A percentile compares a stretch with the other conserved stretches of the same genome.
These are phyloP conservation scores for Panagrolaimus sp. DNA, from an alignment of 1,140 invertebrate genomes.

Conservation along the genomic window DNA sequence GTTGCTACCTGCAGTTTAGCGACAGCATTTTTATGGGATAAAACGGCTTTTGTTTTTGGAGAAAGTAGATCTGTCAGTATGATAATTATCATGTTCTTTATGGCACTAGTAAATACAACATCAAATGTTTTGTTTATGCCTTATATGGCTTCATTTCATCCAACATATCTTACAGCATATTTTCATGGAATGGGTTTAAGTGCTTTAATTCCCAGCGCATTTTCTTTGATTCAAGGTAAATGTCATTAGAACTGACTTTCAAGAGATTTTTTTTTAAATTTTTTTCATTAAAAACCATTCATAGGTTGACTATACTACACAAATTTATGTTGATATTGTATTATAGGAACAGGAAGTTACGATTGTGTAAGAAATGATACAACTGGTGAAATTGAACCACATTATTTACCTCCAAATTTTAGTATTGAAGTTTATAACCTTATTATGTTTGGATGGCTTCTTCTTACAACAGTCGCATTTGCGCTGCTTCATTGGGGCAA, in stretches of 20 bases:
- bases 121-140: conserved; percentile 83
- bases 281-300: neutral
- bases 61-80: conserved; percentile 69
- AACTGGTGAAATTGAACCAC: too few species aligned
- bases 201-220: conserved; percentile 76
- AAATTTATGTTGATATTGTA: too few species aligned
- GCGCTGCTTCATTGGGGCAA: neutral
- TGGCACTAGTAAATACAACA: conserved; percentile 81
- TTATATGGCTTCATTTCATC: conserved; percentile 75
- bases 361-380: neutral
- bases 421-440: conserved; percentile 3
- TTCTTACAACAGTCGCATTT: conserved; percentile 1
- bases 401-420: neutral
- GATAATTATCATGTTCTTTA: conserved; percentile 71
- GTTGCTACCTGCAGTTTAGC: conserved; percentile 69
- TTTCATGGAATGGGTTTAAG: conserved; percentile 74
- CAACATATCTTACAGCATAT: conserved; percentile 69
- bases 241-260: conserved; percentile 54
- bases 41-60: conserved; percentile 62
- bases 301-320: neutral
- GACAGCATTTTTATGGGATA: conserved; percentile 72
- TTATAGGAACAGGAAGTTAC: neutral
- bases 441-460: conserved; percentile 15
- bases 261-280: neutral
- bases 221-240: conserved; percentile 73